These are phyloP conservation scores for Podargus strigoides DNA, from an alignment of 2,797 vertebrate genomes.

Conservation along the genomic window DNA sequence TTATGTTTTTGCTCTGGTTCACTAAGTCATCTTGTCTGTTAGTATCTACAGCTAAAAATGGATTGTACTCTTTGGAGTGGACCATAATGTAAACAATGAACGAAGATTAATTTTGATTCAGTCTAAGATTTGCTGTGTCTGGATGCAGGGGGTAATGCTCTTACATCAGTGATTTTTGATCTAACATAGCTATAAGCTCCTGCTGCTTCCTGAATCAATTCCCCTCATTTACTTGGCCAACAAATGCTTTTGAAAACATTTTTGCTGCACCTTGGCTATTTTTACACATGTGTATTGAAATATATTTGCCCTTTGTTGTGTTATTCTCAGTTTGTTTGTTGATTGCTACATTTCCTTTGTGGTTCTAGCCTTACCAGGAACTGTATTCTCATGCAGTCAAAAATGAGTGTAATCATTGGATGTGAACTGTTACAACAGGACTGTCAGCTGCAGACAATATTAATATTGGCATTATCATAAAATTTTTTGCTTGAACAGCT, in stretches of 20 bases:
- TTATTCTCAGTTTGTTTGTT: neutral
- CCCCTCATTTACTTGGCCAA: neutral
- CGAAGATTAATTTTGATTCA: neutral
- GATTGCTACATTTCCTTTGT: neutral
- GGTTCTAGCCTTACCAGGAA: neutral
- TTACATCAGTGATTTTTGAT: constrained; percentile 2
- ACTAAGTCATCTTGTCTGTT: neutral
- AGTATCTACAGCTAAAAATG: neutral
- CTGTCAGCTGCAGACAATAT: neutral
- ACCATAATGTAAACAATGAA: neutral
- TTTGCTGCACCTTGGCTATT: neutral
- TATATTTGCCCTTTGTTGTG: neutral
- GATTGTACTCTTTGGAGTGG: neutral
- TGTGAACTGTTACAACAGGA: neutral
- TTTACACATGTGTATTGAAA: neutral
- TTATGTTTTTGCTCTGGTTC: neutral
- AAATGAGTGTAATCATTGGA: neutral
- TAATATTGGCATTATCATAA: neutral
- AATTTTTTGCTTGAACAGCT: neutral
- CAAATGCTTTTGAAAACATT: neutral
- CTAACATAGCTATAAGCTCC: neutral
- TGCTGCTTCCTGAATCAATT: neutral
- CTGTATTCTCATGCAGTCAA: neutral
- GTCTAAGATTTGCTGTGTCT: neutral
- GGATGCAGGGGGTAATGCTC: neutral